Percentiles rank a stretch among this genome's conserved stretches.
phyloP scores from a whole-genome alignment of 2,888 invertebrate genomes.

The Phragmatobia fuliginosa region DNA sequence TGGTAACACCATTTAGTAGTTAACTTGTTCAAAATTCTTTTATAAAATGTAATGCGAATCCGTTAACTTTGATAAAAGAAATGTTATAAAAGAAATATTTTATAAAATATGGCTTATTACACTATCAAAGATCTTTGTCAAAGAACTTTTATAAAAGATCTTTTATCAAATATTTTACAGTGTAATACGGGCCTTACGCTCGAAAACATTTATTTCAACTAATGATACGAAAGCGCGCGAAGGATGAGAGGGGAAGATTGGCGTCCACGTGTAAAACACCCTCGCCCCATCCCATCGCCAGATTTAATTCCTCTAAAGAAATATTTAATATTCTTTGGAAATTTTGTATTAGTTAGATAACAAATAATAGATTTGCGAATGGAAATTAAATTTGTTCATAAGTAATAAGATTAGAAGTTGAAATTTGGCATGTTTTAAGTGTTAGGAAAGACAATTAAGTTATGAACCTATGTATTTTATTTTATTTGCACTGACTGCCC shows the following conservation, averaged over 20 bases:
- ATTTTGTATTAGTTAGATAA: neutral
- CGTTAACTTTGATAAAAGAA: no score
- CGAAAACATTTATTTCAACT: slow-evolving; percentile 17
- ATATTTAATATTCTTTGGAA: slow-evolving; percentile 26
- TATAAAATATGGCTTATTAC: no score
- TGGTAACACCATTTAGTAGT: no score
- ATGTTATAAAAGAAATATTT: no score
- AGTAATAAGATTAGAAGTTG: neutral
- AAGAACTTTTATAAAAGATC: no score
- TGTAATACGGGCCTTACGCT: no score
- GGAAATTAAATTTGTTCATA: slow-evolving; percentile 1
- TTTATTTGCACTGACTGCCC: no score
- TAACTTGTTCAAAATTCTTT: no score
- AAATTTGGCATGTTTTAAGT: neutral
- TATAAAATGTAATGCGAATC: no score
- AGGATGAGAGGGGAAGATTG: neutral
- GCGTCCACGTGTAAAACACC: slow-evolving; percentile 30
- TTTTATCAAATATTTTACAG: no score
- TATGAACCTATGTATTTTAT: neutral
- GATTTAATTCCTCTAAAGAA: slow-evolving; percentile 36
- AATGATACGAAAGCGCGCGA: slow-evolving; percentile 23
- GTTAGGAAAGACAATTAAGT: neutral
- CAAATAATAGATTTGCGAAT: neutral
- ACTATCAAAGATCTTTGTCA: no score
- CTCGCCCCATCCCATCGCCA: slow-evolving; percentile 21